Percentiles rank a stretch among this genome's conserved stretches.
phyloP scores from a whole-genome alignment of 2,797 vertebrate genomes.

The Geotrypetes seraphini region DNA sequence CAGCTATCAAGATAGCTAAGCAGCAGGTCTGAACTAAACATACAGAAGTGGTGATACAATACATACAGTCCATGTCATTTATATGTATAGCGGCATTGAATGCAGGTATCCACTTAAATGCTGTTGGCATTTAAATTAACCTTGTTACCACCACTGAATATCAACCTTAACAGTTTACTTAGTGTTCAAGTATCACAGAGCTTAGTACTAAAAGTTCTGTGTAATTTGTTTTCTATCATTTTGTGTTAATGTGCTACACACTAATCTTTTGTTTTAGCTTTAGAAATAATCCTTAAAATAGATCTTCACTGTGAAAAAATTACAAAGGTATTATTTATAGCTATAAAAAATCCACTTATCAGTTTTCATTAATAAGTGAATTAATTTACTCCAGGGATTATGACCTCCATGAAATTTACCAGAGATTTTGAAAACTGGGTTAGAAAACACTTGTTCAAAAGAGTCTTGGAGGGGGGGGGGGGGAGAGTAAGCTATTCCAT shows the following conservation, averaged over 20 bases:
- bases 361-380: slow-evolving; percentile 31
- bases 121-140: too few relatives aligned
- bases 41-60: too few relatives aligned
- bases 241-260: too few relatives aligned
- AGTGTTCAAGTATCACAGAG: too few relatives aligned
- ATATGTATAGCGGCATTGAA: too few relatives aligned
- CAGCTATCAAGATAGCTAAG: too few relatives aligned
- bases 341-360: slow-evolving; percentile 29
- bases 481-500: slow-evolving; percentile 28
- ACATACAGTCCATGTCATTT: too few relatives aligned
- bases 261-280: slow-evolving; percentile 22
- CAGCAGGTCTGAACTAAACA: too few relatives aligned
- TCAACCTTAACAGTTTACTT: too few relatives aligned
- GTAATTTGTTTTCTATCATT: slow-evolving; percentile 9
- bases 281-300: slow-evolving; percentile 29
- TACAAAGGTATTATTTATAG: slow-evolving; percentile 30
- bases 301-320: slow-evolving; percentile 20
- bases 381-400: slow-evolving; percentile 21
- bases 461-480: slow-evolving; percentile 12
- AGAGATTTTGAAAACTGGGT: slow-evolving; percentile 31
- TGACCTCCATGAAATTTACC: slow-evolving; percentile 28
- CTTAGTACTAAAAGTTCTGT: background rate
- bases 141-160: too few relatives aligned
- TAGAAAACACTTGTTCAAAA: slow-evolving; percentile 27
- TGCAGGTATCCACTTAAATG: too few relatives aligned